A percentile compares a stretch with the other conserved stretches of the same genome.
phyloP scores from a whole-genome alignment of 2,888 invertebrate genomes.

The Protophormia terraenovae region DNA sequence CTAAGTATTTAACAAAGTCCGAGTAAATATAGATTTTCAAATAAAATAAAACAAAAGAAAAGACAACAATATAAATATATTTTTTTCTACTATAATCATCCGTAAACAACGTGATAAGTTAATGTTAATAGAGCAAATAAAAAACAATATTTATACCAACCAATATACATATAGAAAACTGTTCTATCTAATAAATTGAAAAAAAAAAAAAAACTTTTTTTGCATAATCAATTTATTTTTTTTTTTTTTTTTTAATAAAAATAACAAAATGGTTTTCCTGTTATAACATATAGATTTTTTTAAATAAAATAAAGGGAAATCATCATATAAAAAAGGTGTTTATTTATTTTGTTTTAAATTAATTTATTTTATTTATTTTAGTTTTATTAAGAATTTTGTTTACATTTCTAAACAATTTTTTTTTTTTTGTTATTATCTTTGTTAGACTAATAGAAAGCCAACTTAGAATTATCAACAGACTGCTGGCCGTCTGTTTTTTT shows the following conservation, averaged over 20 bases:
- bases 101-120: conserved; percentile 66
- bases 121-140: conserved; percentile 64
- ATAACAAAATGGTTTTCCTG: neutral
- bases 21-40: conserved; percentile 39
- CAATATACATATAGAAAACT: neutral
- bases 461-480: conserved; percentile 47
- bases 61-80: neutral
- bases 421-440: neutral
- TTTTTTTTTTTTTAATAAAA: neutral
- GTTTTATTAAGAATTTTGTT: neutral
- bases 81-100: conserved; percentile 39
- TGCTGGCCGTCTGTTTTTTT: conserved; percentile 48
- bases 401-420: neutral
- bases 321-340: neutral
- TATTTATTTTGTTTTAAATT: neutral
- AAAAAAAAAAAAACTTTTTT: neutral
- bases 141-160: neutral
- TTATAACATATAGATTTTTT: neutral
- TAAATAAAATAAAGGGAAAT: neutral
- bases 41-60: conserved; percentile 23
- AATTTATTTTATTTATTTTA: neutral
- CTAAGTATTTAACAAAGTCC: conserved; percentile 38
- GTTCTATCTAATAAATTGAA: neutral
- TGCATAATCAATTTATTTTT: conserved; percentile 22
- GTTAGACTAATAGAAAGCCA: neutral